Evolutionary conservation across 2,797 vertebrate genomes (phyloP).

Genomic region (Champsocephalus esox): DNA sequence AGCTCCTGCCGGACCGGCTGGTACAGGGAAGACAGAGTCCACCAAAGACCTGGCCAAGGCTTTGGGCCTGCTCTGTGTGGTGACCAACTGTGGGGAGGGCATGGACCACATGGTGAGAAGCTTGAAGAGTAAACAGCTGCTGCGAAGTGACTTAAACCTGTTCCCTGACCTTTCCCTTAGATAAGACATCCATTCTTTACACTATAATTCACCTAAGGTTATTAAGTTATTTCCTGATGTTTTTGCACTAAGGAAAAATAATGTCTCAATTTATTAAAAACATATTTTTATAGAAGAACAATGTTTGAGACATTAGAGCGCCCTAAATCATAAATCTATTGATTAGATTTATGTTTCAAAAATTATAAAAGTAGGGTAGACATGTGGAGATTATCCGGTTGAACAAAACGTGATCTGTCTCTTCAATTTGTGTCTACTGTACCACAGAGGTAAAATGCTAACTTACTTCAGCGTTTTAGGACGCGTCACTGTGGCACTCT

Average conservation of each 20-base stretch:
- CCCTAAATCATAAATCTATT: too few species aligned
- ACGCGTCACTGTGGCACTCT: too few species aligned
- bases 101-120: slow-evolving; percentile 95
- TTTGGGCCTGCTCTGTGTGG: slow-evolving; percentile 94
- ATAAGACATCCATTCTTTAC: neutral
- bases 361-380: too few species aligned
- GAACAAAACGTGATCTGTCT: too few species aligned
- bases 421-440: too few species aligned
- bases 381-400: too few species aligned
- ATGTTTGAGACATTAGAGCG: neutral
- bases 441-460: too few species aligned
- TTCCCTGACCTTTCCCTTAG: neutral
- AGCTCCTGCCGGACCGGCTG: slow-evolving; percentile 95
- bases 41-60: slow-evolving; percentile 98
- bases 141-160: slow-evolving; percentile 2
- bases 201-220: neutral
- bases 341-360: too few species aligned
- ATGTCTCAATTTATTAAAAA: neutral
- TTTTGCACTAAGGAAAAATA: neutral
- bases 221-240: neutral
- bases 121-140: neutral
- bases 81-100: slow-evolving; percentile 98
- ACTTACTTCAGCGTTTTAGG: too few species aligned
- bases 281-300: too few species aligned
- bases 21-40: slow-evolving; percentile 97